These are phyloP conservation scores for Tineola bisselliella DNA, from an alignment of 2,888 invertebrate species.

Conservation along the genomic window DNA sequence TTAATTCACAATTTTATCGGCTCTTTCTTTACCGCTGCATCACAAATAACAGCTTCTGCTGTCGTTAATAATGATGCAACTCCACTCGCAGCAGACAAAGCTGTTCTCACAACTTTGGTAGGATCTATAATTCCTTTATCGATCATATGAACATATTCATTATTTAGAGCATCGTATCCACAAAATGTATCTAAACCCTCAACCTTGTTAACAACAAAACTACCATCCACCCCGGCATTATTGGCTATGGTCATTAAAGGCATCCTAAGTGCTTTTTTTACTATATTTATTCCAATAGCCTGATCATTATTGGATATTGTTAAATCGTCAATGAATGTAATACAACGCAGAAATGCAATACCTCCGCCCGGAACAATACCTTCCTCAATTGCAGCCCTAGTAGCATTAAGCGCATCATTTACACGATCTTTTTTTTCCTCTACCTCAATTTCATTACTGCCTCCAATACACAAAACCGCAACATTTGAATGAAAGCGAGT, in stretches of 20 bases:
- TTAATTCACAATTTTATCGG: neutral
- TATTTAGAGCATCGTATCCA: conserved; percentile 90
- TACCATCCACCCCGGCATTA: conserved; percentile 92
- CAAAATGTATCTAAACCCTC: conserved; percentile 75
- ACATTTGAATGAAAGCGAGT: conserved; percentile 87
- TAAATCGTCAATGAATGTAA: conserved; percentile 73
- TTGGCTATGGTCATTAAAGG: conserved; percentile 89
- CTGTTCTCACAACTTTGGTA: conserved; percentile 74
- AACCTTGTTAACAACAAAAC: conserved; percentile 89
- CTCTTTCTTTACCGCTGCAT: conserved; percentile 35
- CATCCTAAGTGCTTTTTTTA: conserved; percentile 83
- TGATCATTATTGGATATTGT: conserved; percentile 80
- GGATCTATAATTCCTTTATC: conserved; percentile 95
- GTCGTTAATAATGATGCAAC: conserved; percentile 70
- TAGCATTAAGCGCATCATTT: conserved; percentile 94
- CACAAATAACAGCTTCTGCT: conserved; percentile 95
- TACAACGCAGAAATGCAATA: conserved; percentile 85
- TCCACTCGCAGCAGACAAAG: conserved; percentile 50
- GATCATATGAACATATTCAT: conserved; percentile 89
- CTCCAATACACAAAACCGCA: conserved; percentile 81
- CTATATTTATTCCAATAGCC: conserved; percentile 80
- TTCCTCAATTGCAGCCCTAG: conserved; percentile 93
- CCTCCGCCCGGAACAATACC: conserved; percentile 97
- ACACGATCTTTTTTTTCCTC: conserved; percentile 96
- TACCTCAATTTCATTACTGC: conserved; percentile 89